A percentile compares a stretch with the other conserved stretches of the same genome.
Evolutionary conservation across 2,888 invertebrate genomes (phyloP).

Genomic region (Drosophila buzzatii): DNA sequence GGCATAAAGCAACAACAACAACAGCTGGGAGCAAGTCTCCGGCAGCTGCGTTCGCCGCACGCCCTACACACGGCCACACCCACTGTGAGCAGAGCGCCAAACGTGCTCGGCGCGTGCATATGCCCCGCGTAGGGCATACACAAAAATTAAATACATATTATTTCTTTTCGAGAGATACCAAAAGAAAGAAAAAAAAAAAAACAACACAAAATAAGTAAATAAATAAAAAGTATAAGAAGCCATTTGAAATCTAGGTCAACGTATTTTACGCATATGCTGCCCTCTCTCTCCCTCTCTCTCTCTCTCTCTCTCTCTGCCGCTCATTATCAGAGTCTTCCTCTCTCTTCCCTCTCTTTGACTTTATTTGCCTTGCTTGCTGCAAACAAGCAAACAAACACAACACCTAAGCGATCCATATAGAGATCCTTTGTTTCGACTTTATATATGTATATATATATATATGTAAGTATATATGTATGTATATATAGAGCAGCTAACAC

Average conservation of each 20-base stretch:
- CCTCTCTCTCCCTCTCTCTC: neutral
- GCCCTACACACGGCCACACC: conserved; percentile 41
- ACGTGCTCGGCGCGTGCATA: neutral
- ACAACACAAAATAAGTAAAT: conserved; percentile 22
- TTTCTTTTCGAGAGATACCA: conserved; percentile 33
- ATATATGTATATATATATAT: conserved; percentile 1
- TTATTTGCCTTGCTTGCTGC: conserved; percentile 19
- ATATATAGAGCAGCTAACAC: neutral
- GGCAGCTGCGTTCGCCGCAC: conserved; percentile 17
- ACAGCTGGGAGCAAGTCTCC: conserved; percentile 14
- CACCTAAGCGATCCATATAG: conserved; percentile 32
- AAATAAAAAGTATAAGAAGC: conserved; percentile 55
- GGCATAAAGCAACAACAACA: conserved; percentile 35
- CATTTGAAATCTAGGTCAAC: conserved; percentile 75
- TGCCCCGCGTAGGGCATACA: conserved; percentile 35
- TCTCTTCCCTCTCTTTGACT: neutral
- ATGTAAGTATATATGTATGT: neutral
- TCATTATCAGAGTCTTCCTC: neutral
- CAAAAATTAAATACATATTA: conserved; percentile 37
- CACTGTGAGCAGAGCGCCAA: neutral
- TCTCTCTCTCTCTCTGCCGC: too few relatives aligned
- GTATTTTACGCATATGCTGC: conserved; percentile 64
- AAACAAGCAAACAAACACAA: conserved; percentile 28
- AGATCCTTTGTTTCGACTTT: conserved; percentile 42
- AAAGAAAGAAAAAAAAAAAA: conserved; percentile 25